Conservation (phyloP, 2,113 vertebrate genomes). For the Peromyscus maniculatus region DNA sequence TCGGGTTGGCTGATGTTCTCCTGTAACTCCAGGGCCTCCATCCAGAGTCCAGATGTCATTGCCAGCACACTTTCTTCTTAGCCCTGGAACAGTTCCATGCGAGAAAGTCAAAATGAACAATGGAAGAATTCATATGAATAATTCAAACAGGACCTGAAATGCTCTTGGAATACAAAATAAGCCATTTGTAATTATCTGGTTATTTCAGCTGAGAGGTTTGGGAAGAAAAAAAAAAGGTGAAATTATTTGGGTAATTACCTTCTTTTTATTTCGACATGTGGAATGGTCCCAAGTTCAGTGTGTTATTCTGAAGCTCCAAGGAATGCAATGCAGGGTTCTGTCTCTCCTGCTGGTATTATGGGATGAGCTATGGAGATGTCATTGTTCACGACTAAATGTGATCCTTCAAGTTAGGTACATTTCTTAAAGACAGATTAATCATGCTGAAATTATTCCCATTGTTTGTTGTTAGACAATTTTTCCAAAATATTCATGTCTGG, state of each 20-base stretch:
- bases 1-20: not conserved
- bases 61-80: slow-evolving; percentile 7
- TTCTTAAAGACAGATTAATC: slow-evolving; percentile 23
- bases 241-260: slow-evolving; percentile 66
- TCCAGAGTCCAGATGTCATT: not conserved
- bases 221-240: slow-evolving; percentile 40
- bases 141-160: slow-evolving; percentile 31
- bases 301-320: not conserved
- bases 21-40: not conserved
- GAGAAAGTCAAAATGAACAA: slow-evolving; percentile 48
- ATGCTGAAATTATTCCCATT: not conserved
- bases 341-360: not conserved
- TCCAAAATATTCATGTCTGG: not conserved
- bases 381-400: not conserved
- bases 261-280: slow-evolving; percentile 36
- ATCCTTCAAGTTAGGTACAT: not conserved
- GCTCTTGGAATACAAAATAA: slow-evolving; percentile 63
- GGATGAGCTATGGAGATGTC: not conserved
- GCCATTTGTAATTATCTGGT: slow-evolving; percentile 67
- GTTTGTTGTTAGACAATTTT: not conserved
- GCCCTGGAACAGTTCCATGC: slow-evolving; percentile 15
- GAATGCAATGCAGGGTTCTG: not conserved
- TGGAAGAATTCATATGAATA: slow-evolving; percentile 55
- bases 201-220: slow-evolving; percentile 72
- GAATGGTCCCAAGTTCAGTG: slow-evolving; percentile 34